Conservation (phyloP, 2,113 vertebrate genomes). For the Toxotes jaculatrix region DNA sequence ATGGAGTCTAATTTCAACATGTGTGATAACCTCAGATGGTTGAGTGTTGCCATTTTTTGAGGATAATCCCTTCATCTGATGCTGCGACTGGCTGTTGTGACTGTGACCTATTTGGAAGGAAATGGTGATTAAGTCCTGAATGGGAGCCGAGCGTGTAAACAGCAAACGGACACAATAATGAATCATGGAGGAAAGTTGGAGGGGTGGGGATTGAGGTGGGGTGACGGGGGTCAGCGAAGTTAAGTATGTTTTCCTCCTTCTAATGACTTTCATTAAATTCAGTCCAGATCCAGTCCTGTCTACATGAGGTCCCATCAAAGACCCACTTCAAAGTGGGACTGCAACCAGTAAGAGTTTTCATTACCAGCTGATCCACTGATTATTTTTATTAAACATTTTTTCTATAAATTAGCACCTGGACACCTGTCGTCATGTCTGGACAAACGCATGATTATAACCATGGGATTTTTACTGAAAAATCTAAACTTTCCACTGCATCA, state of each 20-base stretch:
- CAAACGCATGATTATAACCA: too few species aligned
- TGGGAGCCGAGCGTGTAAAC: constrained; percentile 52
- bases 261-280: constrained; percentile 15
- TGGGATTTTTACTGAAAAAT: too few species aligned
- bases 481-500: too few species aligned
- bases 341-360: too few species aligned
- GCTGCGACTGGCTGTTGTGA: constrained; percentile 47
- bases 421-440: too few species aligned
- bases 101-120: constrained; percentile 78
- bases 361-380: too few species aligned
- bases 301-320: not conserved
- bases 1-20: constrained; percentile 41
- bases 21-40: constrained; percentile 43
- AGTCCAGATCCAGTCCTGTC: not conserved
- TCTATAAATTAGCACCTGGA: too few species aligned
- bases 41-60: constrained; percentile 14
- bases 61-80: constrained; percentile 67
- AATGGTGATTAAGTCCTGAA: constrained; percentile 66
- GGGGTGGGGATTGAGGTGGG: not conserved
- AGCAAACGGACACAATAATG: constrained; percentile 37
- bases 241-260: not conserved
- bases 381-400: too few species aligned
- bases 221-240: not conserved
- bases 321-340: not conserved
- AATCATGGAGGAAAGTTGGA: constrained; percentile 33